Conservation (phyloP, 2,797 vertebrate species). For the Trachops cirrhosus region DNA sequence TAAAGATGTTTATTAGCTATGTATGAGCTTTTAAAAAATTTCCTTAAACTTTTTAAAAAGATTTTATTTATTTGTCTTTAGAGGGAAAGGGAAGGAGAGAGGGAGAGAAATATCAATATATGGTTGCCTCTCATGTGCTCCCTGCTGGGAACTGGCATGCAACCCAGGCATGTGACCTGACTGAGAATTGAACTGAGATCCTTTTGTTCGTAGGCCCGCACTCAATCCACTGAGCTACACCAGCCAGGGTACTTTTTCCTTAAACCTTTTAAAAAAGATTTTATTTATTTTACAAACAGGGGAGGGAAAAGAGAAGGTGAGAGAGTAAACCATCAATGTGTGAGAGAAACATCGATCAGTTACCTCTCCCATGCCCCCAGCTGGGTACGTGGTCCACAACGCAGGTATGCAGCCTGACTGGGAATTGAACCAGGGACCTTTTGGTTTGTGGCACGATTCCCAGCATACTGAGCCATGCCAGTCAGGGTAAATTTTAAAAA, state of each 20-base stretch:
- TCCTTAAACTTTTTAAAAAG: too few relatives aligned
- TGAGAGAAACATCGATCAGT: neutral
- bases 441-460: neutral
- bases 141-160: too few relatives aligned
- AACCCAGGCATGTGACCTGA: too few relatives aligned
- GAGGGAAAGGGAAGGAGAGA: too few relatives aligned
- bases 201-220: too few relatives aligned
- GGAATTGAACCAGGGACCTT: neutral
- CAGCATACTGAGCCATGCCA: neutral
- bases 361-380: neutral
- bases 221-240: too few relatives aligned
- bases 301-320: neutral
- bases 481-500: neutral
- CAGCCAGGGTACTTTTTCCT: too few relatives aligned
- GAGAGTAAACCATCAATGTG: neutral
- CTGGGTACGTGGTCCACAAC: neutral
- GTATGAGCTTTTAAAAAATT: neutral
- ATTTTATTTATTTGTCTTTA: neutral
- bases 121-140: too few relatives aligned
- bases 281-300: neutral
- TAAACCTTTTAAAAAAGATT: neutral
- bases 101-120: too few relatives aligned
- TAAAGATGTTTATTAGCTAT: neutral
- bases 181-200: too few relatives aligned
- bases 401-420: neutral